These are phyloP conservation scores for Chromoteleia sp. DNA, from an alignment of 2,888 invertebrate genomes.

Conservation along the genomic window DNA sequence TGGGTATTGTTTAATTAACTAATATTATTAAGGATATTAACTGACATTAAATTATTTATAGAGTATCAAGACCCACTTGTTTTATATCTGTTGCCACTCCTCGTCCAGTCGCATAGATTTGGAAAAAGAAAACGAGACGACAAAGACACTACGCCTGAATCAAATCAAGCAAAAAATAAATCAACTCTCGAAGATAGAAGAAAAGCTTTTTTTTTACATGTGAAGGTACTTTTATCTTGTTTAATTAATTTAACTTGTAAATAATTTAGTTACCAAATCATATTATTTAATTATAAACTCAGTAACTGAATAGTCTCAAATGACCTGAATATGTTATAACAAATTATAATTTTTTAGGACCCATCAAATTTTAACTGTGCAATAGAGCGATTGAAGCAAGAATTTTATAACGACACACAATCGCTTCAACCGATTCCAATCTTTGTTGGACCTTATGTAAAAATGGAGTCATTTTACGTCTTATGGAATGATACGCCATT, in stretches of 20 bases:
- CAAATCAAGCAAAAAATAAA: slow-evolving; percentile 36
- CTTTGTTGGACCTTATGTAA: slow-evolving; percentile 40
- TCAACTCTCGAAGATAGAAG: slow-evolving; percentile 17
- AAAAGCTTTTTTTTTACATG: slow-evolving; percentile 42
- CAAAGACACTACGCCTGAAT: slow-evolving; percentile 17
- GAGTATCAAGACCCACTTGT: slow-evolving; percentile 49
- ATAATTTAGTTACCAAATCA: too few species aligned
- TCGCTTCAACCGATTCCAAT: slow-evolving; percentile 42
- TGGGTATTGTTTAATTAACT: too few species aligned
- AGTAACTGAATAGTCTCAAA: too few species aligned
- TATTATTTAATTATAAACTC: too few species aligned
- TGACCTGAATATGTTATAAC: too few species aligned
- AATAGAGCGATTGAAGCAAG: slow-evolving; percentile 24
- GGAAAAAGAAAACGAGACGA: slow-evolving; percentile 54
- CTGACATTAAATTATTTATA: slow-evolving; percentile 6
- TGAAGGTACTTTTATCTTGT: slow-evolving; percentile 41
- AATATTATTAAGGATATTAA: too few species aligned
- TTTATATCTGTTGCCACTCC: slow-evolving; percentile 37
- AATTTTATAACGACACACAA: slow-evolving; percentile 8
- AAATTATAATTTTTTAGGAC: too few species aligned
- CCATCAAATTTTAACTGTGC: slow-evolving; percentile 15
- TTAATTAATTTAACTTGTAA: too few species aligned
- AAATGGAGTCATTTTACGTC: slow-evolving; percentile 38
- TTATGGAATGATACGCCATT: slow-evolving; percentile 24
- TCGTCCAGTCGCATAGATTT: slow-evolving; percentile 45